Conservation (phyloP, 2,888 invertebrate genomes). For the Schrankia costaestrigalis region DNA sequence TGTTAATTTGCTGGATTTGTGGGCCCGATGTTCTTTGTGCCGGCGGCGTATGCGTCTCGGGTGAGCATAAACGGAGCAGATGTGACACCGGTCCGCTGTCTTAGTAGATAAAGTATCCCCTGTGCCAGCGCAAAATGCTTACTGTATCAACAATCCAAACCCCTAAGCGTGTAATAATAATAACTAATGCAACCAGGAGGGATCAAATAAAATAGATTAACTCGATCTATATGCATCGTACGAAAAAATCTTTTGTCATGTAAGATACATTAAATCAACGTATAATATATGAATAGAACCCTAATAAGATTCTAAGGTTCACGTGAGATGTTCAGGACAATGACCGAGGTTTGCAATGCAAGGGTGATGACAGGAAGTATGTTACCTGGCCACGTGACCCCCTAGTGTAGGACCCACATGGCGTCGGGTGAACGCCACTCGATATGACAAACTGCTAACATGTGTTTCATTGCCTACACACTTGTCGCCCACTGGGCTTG, state of each 20-base stretch:
- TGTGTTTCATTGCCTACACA: slow-evolving; percentile 47
- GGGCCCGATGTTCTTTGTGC: slow-evolving; percentile 50
- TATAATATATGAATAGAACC: slow-evolving; percentile 10
- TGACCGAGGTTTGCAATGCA: slow-evolving; percentile 48
- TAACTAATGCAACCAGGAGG: slow-evolving; percentile 41
- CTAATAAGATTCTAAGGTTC: slow-evolving; percentile 13
- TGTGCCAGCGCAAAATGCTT: slow-evolving; percentile 41
- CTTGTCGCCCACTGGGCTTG: slow-evolving; percentile 41
- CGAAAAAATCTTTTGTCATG: slow-evolving; percentile 23
- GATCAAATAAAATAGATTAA: slow-evolving; percentile 33
- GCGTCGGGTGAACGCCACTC: slow-evolving; percentile 55
- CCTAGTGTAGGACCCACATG: slow-evolving; percentile 54
- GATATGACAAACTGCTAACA: slow-evolving; percentile 55
- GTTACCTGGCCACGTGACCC: slow-evolving; percentile 64
- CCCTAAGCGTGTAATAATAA: slow-evolving; percentile 51
- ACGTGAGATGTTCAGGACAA: slow-evolving; percentile 25
- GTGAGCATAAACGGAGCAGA: slow-evolving; percentile 71
- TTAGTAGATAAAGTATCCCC: slow-evolving; percentile 56
- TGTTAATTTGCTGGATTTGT: slow-evolving; percentile 65
- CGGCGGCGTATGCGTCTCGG: slow-evolving; percentile 37
- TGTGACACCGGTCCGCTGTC: slow-evolving; percentile 54
- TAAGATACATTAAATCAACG: slow-evolving; percentile 41
- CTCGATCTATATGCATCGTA: slow-evolving; percentile 21
- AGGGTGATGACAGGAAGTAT: slow-evolving; percentile 53
- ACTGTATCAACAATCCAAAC: slow-evolving; percentile 47